A percentile compares a stretch with the other conserved stretches of the same genome.
phyloP scores from a whole-genome alignment of 2,113 vertebrate genomes.

The Pelobates fuscus region DNA sequence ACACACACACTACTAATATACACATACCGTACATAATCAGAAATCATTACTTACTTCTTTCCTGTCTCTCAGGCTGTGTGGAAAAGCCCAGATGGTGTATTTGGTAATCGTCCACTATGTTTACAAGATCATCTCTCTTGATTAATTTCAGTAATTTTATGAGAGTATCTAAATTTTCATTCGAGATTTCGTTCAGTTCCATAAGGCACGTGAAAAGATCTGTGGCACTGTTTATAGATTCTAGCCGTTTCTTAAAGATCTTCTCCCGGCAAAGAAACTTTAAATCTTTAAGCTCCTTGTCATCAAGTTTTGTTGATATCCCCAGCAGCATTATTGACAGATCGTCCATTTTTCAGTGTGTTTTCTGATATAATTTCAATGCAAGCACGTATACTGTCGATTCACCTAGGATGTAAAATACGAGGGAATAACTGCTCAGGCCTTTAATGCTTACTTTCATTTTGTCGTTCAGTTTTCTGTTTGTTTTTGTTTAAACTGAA shows the following conservation, averaged over 20 bases:
- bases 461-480: neutral
- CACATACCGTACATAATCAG: neutral
- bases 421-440: neutral
- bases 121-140: conserved; percentile 57
- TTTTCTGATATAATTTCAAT: too few species aligned
- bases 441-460: conserved; percentile 11
- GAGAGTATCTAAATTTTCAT: neutral
- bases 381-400: too few species aligned
- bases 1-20: too few species aligned
- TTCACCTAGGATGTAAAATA: too few species aligned
- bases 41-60: conserved; percentile 63
- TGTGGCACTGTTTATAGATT: conserved; percentile 44
- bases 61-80: conserved; percentile 38
- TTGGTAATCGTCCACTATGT: conserved; percentile 44
- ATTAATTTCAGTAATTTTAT: neutral
- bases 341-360: conserved; percentile 32
- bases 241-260: conserved; percentile 61
- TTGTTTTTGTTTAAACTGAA: neutral
- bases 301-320: conserved; percentile 59
- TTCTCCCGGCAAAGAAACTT: conserved; percentile 64
- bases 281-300: neutral
- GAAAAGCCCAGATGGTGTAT: accelerated
- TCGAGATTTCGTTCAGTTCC: conserved; percentile 57
- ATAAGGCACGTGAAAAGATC: conserved; percentile 64
- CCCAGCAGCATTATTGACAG: conserved; percentile 61